phyloP scores from a whole-genome alignment of 1,140 invertebrate species.

The Drosophila melanica region DNA sequence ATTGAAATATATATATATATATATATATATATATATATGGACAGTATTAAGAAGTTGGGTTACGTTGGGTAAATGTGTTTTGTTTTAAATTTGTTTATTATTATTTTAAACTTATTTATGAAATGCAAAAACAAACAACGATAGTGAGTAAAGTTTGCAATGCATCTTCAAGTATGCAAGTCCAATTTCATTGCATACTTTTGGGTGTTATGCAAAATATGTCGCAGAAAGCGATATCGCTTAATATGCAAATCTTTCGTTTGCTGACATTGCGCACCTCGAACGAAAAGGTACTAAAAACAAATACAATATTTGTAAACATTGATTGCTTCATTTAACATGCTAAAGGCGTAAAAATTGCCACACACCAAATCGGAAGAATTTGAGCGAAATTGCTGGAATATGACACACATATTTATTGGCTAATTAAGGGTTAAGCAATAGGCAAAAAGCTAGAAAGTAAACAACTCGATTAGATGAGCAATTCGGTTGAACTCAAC shows the following conservation, averaged over 20 bases:
- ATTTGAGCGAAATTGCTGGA: conserved; percentile 50
- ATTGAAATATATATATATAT: conserved; percentile 58
- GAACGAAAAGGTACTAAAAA: conserved; percentile 39
- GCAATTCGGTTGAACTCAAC: conserved; percentile 24
- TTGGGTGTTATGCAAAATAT: conserved; percentile 12
- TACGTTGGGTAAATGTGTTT: too few relatives aligned
- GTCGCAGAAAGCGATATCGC: conserved; percentile 3
- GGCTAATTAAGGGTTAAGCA: conserved; percentile 48
- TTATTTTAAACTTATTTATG: too few relatives aligned
- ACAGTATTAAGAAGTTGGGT: too few relatives aligned
- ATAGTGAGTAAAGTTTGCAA: too few relatives aligned
- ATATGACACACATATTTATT: conserved; percentile 66
- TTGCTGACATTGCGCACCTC: conserved; percentile 48
- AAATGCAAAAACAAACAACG: too few relatives aligned
- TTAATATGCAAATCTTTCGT: conserved; percentile 51
- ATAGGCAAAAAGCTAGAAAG: conserved; percentile 25
- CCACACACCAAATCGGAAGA: conserved; percentile 41
- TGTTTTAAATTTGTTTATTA: too few relatives aligned
- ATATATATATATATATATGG: too few relatives aligned
- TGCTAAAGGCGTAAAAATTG: conserved; percentile 33
- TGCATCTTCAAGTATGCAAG: not conserved
- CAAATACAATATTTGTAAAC: conserved; percentile 49
- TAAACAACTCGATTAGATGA: conserved; percentile 46
- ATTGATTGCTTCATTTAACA: conserved; percentile 32
- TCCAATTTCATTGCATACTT: conserved; percentile 41